Percentiles rank a stretch among this genome's conserved stretches.
phyloP scores from a whole-genome alignment of 2,797 vertebrate genomes.

The Prionace glauca region DNA sequence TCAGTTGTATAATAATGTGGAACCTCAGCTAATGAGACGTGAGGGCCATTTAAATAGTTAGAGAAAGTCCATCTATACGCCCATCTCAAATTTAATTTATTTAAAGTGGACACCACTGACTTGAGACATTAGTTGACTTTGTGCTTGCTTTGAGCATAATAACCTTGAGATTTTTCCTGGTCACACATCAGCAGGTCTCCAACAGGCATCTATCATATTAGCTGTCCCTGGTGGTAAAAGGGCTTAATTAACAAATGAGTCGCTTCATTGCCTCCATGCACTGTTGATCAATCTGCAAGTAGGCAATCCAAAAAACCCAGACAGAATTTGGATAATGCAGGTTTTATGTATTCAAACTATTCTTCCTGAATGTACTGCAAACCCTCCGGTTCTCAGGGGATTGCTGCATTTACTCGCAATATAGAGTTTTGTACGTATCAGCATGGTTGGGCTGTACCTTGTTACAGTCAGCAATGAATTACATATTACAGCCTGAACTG shows the following conservation, averaged over 20 bases:
- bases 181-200: slow-evolving; percentile 22
- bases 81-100: background rate
- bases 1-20: background rate
- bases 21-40: background rate
- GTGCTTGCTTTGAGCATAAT: background rate
- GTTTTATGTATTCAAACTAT: background rate
- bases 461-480: background rate
- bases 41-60: background rate
- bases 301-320: slow-evolving; percentile 10
- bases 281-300: background rate
- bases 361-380: background rate
- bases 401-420: background rate
- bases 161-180: background rate
- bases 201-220: slow-evolving; percentile 14
- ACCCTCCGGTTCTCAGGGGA: background rate
- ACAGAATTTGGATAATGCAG: background rate
- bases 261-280: background rate
- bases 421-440: background rate
- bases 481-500: background rate
- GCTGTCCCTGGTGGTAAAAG: slow-evolving; percentile 3
- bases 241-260: background rate
- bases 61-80: background rate
- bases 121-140: background rate
- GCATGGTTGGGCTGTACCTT: background rate
- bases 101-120: background rate